Evolutionary conservation across 2,888 invertebrate genomes (phyloP), one percentile per base, ranked within the genome.

Genomic region (Ophioninae sp.): DNA sequence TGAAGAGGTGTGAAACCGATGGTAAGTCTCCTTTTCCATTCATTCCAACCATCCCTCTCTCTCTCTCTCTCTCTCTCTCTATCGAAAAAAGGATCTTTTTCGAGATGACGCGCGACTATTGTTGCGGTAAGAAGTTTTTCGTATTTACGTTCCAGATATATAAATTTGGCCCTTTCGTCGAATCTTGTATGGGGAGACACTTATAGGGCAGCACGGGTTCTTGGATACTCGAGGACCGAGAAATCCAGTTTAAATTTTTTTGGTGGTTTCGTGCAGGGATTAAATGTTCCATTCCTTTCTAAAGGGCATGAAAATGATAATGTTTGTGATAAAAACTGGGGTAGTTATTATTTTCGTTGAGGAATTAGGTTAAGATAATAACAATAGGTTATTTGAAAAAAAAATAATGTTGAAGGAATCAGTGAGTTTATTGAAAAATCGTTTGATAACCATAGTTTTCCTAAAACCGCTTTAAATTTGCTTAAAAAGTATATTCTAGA

Each of bases 111-210:
- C 85, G 87, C 86, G 87, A 79, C 79, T 74, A 70, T 92, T 92
- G 91, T 92, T 88, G 89, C 88, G 89, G 88, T 91, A 91, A 92
- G 91, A 91, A 92, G 91, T 91, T 92, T 91, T 90, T 85, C 86
- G 84, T 86, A 87, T 87, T 87, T 85, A 82, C 78, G n/a, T 84
- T 84, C 17, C 23, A 79, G 84, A 80, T 82, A 76, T 78, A 59
- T 65, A 62, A 62, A 75, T 81, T 81, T 64, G 69, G 72, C 10
- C n/a, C 50, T 65, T 61, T 67, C 57, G 21, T 73, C 56, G 68
- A 39, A 65, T 44, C 65, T 37, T 56, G 50, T 21, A 75, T 50
- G 13, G 20, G 37, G 65, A 56, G 10, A 59, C 64, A 62, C 68
- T 75, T 81, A 81, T 64, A 61, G 69, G 65, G 50, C 82, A 50